Percentiles rank a stretch among this genome's conserved stretches.
Conservation (phyloP, 2,797 vertebrate genomes). For the Syngnathus rostellatus region DNA sequence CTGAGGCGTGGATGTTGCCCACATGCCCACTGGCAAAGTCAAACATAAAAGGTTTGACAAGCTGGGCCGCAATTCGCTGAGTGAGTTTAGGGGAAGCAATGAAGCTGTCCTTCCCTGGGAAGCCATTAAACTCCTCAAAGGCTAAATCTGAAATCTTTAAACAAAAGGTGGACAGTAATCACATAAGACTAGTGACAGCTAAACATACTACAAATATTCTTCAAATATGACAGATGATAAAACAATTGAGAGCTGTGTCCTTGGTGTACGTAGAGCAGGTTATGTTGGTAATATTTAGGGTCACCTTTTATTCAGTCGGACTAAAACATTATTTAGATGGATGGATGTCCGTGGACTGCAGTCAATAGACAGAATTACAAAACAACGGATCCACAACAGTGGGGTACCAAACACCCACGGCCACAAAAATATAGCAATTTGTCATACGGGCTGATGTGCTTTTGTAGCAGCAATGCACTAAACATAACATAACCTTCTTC, state of each 20-base stretch:
- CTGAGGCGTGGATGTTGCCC: constrained; percentile 61
- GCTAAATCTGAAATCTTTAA: constrained; percentile 65
- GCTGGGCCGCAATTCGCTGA: constrained; percentile 59
- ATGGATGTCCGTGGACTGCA: not conserved
- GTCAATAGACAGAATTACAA: not conserved
- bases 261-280: not conserved
- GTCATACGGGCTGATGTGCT: not conserved
- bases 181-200: not conserved
- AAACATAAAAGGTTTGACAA: constrained; percentile 76
- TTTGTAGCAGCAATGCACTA: not conserved
- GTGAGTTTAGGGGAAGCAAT: constrained; percentile 56
- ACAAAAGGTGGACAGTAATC: not conserved
- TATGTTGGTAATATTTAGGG: too few species aligned
- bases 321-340: not conserved
- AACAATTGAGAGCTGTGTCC: not conserved
- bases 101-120: constrained; percentile 58
- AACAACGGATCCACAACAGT: not conserved
- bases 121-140: constrained; percentile 72
- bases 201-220: not conserved
- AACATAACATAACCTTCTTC: not conserved
- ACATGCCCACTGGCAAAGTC: constrained; percentile 68
- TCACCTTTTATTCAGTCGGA: not conserved
- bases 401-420: not conserved
- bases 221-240: not conserved
- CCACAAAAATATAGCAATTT: not conserved